These are phyloP conservation scores for Yasuhikotakia modesta DNA, from an alignment of 2,797 vertebrate species.

Conservation along the genomic window DNA sequence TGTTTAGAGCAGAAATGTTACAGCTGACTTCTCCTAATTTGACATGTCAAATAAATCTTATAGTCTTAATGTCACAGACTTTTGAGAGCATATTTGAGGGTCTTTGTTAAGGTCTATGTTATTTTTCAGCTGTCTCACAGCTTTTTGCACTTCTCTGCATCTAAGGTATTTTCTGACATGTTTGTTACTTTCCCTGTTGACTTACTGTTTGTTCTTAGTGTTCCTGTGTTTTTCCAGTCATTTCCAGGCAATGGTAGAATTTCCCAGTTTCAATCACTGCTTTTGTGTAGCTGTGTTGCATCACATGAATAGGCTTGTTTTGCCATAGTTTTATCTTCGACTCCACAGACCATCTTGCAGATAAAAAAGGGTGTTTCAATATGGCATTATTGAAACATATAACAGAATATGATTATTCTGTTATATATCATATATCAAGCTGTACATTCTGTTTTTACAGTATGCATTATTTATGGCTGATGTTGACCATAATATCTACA, in stretches of 20 bases:
- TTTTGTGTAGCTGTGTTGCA: neutral
- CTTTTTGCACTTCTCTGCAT: neutral
- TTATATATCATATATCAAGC: neutral
- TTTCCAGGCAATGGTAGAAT: neutral
- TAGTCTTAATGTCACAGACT: no score
- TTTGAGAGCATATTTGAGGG: no score
- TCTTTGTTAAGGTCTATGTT: no score
- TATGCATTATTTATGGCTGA: neutral
- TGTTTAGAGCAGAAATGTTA: neutral
- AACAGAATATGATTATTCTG: neutral
- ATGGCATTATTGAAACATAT: neutral
- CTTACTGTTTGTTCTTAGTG: neutral
- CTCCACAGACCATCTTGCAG: neutral
- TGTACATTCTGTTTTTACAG: neutral
- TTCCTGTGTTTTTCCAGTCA: neutral
- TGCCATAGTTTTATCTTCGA: neutral
- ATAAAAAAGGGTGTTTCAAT: neutral
- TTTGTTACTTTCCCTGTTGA: neutral
- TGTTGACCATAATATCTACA: neutral
- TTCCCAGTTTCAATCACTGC: neutral
- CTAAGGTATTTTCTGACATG: neutral
- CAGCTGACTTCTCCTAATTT: neutral
- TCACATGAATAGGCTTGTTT: neutral
- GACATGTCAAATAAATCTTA: neutral
- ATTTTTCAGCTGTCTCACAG: no score